phyloP scores from a whole-genome alignment of 2,113 vertebrate genomes.

The Pardalotus punctatus region DNA sequence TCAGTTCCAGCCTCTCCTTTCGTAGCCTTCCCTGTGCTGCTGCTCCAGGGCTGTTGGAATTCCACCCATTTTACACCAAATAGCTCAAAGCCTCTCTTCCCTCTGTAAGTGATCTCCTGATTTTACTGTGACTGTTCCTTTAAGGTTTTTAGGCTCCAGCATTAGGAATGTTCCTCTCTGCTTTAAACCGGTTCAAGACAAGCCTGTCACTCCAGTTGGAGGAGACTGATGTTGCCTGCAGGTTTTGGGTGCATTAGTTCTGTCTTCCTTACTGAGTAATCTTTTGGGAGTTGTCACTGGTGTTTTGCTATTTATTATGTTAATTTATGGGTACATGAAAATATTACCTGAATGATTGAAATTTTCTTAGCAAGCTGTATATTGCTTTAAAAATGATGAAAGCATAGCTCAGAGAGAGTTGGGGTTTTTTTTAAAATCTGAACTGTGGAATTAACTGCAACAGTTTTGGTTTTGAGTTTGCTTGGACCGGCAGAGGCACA shows the following conservation, averaged over 20 bases:
- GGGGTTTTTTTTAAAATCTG: not conserved
- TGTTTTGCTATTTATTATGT: not conserved
- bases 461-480: not conserved
- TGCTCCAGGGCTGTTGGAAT: not conserved
- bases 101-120: not conserved
- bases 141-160: not conserved
- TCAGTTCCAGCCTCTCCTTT: not conserved
- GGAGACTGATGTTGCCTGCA: constrained; percentile 16
- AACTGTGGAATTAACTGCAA: not conserved
- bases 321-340: constrained; percentile 31
- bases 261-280: constrained; percentile 11
- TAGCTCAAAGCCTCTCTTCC: not conserved
- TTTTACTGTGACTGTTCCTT: not conserved
- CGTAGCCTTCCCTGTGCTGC: not conserved
- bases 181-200: constrained; percentile 10
- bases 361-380: not conserved
- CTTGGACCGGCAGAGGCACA: not conserved
- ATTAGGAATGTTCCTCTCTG: not conserved
- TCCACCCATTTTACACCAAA: not conserved
- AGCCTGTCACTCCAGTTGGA: constrained; percentile 51
- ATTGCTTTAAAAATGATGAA: not conserved
- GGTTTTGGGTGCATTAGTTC: constrained; percentile 31
- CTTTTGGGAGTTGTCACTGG: constrained; percentile 7
- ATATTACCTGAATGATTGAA: not conserved
- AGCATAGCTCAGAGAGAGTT: not conserved